Percentiles rank a stretch among this genome's conserved stretches.
Conservation (phyloP, 92 coral and sea anemone genomes). For the Siderastrea siderea region DNA sequence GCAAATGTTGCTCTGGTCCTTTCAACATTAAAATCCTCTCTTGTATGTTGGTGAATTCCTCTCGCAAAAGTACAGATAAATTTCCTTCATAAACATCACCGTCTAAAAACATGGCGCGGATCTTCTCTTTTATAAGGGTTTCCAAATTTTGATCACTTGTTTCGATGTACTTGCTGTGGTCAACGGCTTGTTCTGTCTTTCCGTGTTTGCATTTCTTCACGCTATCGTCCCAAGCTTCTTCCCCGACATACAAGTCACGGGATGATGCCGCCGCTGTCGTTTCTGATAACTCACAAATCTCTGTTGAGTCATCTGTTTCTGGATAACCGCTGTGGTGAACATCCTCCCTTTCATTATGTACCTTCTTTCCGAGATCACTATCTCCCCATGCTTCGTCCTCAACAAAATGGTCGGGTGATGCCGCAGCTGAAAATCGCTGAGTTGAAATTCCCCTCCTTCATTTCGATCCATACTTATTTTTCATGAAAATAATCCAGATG, state of each 20-base stretch:
- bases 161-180: neutral
- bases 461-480: too few relatives aligned
- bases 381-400: too few relatives aligned
- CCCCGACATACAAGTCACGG: neutral
- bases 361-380: too few relatives aligned
- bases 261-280: neutral
- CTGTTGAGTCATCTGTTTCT: conserved; percentile 1
- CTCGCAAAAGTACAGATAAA: neutral
- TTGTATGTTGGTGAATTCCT: neutral
- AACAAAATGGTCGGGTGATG: too few relatives aligned
- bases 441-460: too few relatives aligned
- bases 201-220: conserved; percentile 12
- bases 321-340: neutral
- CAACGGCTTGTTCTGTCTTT: neutral
- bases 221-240: conserved; percentile 15
- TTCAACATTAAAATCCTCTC: neutral
- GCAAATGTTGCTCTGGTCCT: neutral
- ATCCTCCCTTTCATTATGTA: neutral
- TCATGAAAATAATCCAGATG: too few relatives aligned
- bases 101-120: neutral
- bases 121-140: neutral
- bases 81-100: neutral
- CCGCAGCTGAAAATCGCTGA: too few relatives aligned
- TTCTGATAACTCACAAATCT: conserved; percentile 1
- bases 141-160: conserved; percentile 1